Percentiles rank a stretch among this genome's conserved stretches.
Evolutionary conservation across 2,113 vertebrate species (phyloP).

Genomic region (Varanus komodoensis): DNA sequence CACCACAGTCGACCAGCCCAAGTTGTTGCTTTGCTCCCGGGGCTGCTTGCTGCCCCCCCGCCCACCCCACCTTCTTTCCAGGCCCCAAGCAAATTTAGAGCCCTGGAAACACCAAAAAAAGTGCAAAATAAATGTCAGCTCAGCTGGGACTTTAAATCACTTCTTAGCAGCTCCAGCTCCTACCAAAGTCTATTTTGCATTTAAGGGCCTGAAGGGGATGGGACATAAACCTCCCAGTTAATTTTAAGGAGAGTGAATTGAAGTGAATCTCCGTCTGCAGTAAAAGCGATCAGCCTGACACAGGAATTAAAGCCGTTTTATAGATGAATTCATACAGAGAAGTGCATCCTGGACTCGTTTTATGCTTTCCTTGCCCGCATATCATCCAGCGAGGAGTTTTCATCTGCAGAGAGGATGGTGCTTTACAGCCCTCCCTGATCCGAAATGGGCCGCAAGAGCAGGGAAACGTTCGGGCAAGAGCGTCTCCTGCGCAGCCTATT

Average conservation of each 20-base stretch:
- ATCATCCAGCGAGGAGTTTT: constrained; percentile 12
- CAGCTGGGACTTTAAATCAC: constrained; percentile 48
- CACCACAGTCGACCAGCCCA: neutral
- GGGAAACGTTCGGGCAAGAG: neutral
- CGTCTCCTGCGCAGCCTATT: neutral
- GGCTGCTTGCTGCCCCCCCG: neutral
- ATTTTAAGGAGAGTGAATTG: constrained; percentile 57
- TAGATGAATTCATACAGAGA: constrained; percentile 40
- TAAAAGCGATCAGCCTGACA: constrained; percentile 41
- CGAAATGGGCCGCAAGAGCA: neutral
- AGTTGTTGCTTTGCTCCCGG: neutral
- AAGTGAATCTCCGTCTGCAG: constrained; percentile 41
- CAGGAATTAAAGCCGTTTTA: constrained; percentile 61
- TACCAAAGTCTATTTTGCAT: constrained; percentile 58
- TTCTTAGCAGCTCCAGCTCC: constrained; percentile 34
- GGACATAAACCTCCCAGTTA: constrained; percentile 54
- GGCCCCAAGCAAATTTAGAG: constrained; percentile 41
- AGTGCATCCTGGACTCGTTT: constrained; percentile 29
- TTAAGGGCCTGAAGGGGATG: constrained; percentile 36
- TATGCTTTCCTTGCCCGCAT: neutral
- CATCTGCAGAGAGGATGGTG: neutral
- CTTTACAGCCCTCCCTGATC: constrained; percentile 20
- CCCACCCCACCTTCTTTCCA: neutral
- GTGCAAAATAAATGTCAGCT: constrained; percentile 59
- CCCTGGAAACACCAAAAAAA: constrained; percentile 29